Conservation (phyloP, 2,113 vertebrate genomes). For the Eidolon helvum region DNA sequence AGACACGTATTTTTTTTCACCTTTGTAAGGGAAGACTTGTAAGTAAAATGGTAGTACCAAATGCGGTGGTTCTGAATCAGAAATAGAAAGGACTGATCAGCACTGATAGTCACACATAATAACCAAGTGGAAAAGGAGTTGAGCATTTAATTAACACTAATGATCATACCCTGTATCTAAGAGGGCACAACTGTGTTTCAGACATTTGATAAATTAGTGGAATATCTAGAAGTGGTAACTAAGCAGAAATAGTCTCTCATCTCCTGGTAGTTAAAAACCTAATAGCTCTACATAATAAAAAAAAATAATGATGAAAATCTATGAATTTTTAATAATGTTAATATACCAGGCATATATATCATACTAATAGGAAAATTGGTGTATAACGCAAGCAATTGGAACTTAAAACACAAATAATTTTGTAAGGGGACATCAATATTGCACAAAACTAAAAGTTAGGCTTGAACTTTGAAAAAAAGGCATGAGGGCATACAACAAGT, state of each 20-base stretch:
- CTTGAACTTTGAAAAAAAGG: background rate
- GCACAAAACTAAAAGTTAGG: constrained; percentile 25
- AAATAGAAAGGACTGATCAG: background rate
- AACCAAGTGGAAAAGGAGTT: background rate
- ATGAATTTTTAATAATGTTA: constrained; percentile 24
- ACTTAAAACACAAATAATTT: background rate
- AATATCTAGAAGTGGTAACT: background rate
- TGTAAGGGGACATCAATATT: background rate
- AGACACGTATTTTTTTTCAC: background rate
- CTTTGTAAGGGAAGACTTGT: background rate
- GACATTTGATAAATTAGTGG: background rate
- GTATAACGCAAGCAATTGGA: background rate
- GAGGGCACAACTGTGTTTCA: background rate
- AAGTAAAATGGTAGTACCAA: background rate
- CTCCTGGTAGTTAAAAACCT: background rate
- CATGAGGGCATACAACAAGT: background rate
- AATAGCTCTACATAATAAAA: background rate
- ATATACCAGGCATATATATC: background rate
- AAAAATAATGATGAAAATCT: background rate
- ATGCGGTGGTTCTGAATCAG: background rate
- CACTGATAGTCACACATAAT: background rate
- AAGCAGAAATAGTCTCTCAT: background rate
- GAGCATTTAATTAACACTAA: background rate
- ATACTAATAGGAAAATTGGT: background rate
- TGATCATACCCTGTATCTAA: background rate